phyloP scores from a whole-genome alignment of 2,113 vertebrate genomes.

The Mastomys coucha region DNA sequence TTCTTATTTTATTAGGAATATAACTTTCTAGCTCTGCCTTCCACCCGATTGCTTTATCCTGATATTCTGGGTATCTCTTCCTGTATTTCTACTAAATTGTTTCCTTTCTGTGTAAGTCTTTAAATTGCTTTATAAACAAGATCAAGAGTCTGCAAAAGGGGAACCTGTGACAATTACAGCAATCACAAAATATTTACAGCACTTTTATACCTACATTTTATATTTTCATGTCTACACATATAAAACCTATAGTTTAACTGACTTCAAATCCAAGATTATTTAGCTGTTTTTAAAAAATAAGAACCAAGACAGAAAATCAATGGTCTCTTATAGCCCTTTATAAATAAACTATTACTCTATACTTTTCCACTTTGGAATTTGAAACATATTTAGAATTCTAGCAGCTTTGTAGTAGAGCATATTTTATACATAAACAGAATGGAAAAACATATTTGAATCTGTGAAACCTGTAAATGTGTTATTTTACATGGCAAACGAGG shows the following conservation, averaged over 20 bases:
- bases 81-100: neutral
- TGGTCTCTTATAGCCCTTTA: neutral
- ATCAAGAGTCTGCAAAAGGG: neutral
- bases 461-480: neutral
- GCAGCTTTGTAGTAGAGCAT: neutral
- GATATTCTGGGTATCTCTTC: neutral
- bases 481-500: neutral
- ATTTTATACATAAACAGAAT: neutral
- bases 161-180: neutral
- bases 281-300: neutral
- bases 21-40: neutral
- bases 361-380: neutral
- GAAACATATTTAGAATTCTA: neutral
- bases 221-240: neutral
- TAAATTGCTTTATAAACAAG: neutral
- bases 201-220: neutral
- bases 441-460: neutral
- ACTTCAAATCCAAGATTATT: constrained; percentile 18
- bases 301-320: neutral
- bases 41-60: neutral
- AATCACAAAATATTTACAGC: neutral
- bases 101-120: neutral
- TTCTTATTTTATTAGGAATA: neutral
- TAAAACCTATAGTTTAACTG: neutral
- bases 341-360: neutral